Base-by-base conservation (phyloP, 1,140 invertebrate species). In the Megalonaias nervosa region DNA sequence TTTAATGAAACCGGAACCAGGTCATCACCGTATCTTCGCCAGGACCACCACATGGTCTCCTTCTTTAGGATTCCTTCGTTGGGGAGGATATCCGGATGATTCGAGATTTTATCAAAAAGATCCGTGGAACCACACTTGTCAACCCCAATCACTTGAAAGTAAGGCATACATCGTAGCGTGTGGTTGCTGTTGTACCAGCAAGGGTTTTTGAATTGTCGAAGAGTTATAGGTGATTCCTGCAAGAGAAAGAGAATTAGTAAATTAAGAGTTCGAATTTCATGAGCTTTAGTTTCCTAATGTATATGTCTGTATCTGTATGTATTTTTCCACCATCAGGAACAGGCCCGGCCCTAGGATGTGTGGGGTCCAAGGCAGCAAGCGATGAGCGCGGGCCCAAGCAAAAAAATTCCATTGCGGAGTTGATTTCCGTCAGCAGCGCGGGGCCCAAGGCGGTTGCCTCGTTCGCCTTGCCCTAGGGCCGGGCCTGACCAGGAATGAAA, bases 61-160 rank as follows among this genome's bases (percentile, higher is more conserved):
- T 88, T 88, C 21, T 82, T 62, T 16, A 85, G 61, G 5, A 75
- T 66, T 15, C 83, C 85, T 16, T 60, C 58, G 59, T 85, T 86
- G 31, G 57, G 69, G 19, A 84, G 55, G 11, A 87, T 74, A 17
- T 84, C 59, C 15, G 86, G 87, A 67, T 88, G 87, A 66, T 71
- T 16, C 0, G 76, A 66, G 5, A 88, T 74, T n/a, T 84, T 79
- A 57, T 67, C 56, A 38, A 81, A 83, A 2, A 88, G 82, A 72
- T 88, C 87, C 1, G 87, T 88, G 19, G 86, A 82, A 2, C 86
- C 87, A 70, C 82, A 79, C 66, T 88, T 88, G 70, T 87, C 87
- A 17, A 85, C 75, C 4, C 87, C 87, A 12, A 87, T 75, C 13
- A 88, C n/a, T 26, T 86, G 82, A 59, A 86, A 88, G 67, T 86